phyloP scores from a whole-genome alignment of 2,797 vertebrate species.

The Chrysolophus pictus region DNA sequence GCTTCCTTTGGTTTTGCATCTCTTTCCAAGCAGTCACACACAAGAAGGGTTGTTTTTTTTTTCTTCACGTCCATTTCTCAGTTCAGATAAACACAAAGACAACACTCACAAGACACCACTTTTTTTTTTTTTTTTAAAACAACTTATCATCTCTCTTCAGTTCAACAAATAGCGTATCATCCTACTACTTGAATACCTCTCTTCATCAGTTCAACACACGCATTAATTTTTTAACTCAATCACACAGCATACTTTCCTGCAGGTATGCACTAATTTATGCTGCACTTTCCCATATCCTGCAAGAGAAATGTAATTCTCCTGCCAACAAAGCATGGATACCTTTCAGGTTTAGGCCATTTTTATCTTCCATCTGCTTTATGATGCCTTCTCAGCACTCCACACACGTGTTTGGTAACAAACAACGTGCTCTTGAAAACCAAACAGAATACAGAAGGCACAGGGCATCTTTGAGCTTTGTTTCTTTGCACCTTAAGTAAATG shows the following conservation, averaged over 20 bases:
- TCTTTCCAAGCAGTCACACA: background rate
- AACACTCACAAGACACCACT: background rate
- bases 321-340: background rate
- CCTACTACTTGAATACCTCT: background rate
- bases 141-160: background rate
- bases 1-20: background rate
- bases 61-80: background rate
- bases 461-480: background rate
- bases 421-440: background rate
- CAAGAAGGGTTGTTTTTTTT: background rate
- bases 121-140: background rate
- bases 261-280: slow-evolving; percentile 45
- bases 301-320: slow-evolving; percentile 12
- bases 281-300: background rate
- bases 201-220: background rate
- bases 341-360: slow-evolving; percentile 22
- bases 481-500: background rate
- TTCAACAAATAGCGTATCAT: background rate
- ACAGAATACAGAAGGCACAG: background rate
- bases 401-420: background rate
- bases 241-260: background rate
- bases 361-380: slow-evolving; percentile 35
- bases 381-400: background rate
- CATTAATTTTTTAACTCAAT: background rate
- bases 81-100: background rate